phyloP scores from a whole-genome alignment of 2,113 vertebrate species.

The Atrichornis clamosus region DNA sequence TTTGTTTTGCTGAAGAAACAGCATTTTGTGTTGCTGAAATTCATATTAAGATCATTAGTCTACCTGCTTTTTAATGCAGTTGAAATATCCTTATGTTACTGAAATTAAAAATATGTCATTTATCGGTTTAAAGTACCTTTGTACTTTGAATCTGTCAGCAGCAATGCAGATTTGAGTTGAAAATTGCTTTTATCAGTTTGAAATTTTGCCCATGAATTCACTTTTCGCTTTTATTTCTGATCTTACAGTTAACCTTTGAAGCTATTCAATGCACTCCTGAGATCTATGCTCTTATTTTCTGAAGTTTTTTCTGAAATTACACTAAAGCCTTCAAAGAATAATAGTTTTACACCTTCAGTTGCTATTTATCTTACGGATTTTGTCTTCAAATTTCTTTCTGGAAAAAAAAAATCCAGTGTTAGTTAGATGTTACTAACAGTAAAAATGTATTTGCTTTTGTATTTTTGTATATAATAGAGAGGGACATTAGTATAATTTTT shows the following conservation, averaged over 20 bases:
- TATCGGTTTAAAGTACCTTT: not conserved
- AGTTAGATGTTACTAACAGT: not conserved
- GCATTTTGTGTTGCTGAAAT: not conserved
- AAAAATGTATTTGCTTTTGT: not conserved
- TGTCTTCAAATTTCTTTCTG: not conserved
- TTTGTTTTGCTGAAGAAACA: not conserved
- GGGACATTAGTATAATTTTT: not conserved
- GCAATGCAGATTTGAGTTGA: not conserved
- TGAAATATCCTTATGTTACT: not conserved
- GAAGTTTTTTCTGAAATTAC: not conserved
- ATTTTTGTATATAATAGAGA: not conserved
- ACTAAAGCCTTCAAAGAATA: not conserved
- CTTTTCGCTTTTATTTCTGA: conserved; percentile 2
- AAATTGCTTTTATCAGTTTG: not conserved
- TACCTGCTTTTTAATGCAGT: not conserved
- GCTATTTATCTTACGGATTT: not conserved
- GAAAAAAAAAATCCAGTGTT: not conserved
- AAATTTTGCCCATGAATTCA: not conserved
- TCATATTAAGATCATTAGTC: not conserved
- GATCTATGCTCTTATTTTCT: not conserved
- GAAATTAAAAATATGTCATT: not conserved
- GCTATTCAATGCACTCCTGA: not conserved
- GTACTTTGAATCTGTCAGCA: not conserved
- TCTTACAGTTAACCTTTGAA: not conserved
- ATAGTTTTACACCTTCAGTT: not conserved